Conservation (phyloP, 2,888 invertebrate species). For the Mayetiola destructor region DNA sequence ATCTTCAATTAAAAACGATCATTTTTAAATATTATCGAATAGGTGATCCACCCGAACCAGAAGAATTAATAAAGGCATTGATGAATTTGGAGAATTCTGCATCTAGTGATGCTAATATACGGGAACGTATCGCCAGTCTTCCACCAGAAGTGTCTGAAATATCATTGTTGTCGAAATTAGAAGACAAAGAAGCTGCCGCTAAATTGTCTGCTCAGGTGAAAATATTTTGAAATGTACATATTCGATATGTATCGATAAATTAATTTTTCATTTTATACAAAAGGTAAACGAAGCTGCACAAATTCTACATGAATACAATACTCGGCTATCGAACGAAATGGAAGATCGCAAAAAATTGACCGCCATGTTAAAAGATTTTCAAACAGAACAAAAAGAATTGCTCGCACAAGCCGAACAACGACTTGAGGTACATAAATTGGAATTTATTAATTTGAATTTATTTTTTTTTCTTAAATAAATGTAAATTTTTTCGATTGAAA, state of each 20-base stretch:
- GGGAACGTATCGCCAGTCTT: conserved; percentile 84
- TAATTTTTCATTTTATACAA: conserved; percentile 13
- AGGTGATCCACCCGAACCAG: conserved; percentile 82
- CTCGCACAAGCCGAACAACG: conserved; percentile 74
- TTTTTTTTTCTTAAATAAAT: too few relatives aligned
- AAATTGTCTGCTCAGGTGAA: conserved; percentile 60
- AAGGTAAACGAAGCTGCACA: conserved; percentile 65
- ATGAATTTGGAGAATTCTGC: conserved; percentile 86
- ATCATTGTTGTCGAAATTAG: conserved; percentile 67
- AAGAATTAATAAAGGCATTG: conserved; percentile 73
- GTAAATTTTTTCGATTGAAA: too few relatives aligned
- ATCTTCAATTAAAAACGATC: background rate
- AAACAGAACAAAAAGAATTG: conserved; percentile 71
- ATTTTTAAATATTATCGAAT: background rate
- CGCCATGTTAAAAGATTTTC: conserved; percentile 75
- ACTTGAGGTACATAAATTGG: conserved; percentile 53
- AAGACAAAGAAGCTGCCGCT: conserved; percentile 68
- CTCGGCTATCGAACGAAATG: conserved; percentile 70
- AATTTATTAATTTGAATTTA: background rate
- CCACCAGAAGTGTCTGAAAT: conserved; percentile 92
- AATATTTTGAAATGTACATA: background rate
- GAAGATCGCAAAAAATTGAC: conserved; percentile 77
- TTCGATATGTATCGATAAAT: background rate
- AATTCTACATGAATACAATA: conserved; percentile 78
- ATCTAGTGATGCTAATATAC: conserved; percentile 82